Conservation (phyloP, 2,888 invertebrate species). For the Chalcis sispes region DNA sequence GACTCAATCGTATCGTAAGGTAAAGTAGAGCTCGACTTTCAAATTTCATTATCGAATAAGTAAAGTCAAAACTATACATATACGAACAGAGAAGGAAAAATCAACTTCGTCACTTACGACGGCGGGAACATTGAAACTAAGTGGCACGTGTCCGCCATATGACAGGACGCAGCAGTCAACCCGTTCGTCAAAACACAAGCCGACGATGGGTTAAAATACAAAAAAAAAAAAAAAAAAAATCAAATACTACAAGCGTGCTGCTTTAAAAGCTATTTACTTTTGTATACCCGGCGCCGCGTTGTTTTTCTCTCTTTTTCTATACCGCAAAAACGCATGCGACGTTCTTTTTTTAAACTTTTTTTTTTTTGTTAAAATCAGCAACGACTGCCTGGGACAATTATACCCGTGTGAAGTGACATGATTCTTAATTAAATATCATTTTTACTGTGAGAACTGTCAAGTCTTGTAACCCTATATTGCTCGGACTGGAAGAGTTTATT, state of each 20-base stretch:
- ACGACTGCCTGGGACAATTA: slow-evolving; percentile 4
- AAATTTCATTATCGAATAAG: neutral
- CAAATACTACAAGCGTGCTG: neutral
- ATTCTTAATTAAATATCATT: slow-evolving; percentile 38
- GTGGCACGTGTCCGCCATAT: slow-evolving; percentile 38
- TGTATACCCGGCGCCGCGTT: slow-evolving; percentile 7
- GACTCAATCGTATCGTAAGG: neutral
- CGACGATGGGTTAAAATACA: neutral
- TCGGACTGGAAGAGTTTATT: neutral
- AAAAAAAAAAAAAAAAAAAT: slow-evolving; percentile 6
- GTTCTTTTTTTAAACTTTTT: too few relatives aligned
- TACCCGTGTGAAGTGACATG: slow-evolving; percentile 26
- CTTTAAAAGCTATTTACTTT: neutral
- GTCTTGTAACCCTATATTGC: neutral
- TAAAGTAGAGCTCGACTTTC: slow-evolving; percentile 2
- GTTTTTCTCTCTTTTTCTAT: slow-evolving; percentile 7
- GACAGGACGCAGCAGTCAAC: slow-evolving; percentile 26
- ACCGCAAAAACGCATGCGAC: slow-evolving; percentile 34
- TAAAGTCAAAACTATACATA: too few relatives aligned
- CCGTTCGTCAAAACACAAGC: slow-evolving; percentile 6
- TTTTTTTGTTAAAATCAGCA: neutral
- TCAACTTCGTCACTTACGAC: neutral
- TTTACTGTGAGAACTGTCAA: slow-evolving; percentile 11
- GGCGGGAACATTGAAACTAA: slow-evolving; percentile 6
- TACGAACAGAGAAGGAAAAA: neutral